Evolutionary conservation across 2,113 vertebrate genomes (phyloP).

Genomic region (Eolophus roseicapilla): DNA sequence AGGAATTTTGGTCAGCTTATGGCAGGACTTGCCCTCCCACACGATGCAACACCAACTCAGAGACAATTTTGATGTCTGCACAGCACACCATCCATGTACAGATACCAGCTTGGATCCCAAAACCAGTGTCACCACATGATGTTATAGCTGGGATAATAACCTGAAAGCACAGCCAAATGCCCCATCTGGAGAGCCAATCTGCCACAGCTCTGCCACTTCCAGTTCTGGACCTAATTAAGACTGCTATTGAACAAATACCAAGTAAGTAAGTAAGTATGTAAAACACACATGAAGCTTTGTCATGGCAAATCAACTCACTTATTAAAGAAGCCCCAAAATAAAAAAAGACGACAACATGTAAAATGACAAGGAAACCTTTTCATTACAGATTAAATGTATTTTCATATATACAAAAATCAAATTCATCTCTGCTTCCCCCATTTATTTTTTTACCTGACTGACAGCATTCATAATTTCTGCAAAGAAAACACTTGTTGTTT

Average conservation of each 20-base stretch:
- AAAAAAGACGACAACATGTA: background rate
- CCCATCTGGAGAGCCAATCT: background rate
- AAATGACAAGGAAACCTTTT: background rate
- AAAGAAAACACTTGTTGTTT: background rate
- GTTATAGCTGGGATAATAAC: background rate
- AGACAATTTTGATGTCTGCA: background rate
- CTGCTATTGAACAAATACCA: background rate
- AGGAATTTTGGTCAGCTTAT: background rate
- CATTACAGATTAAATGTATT: background rate
- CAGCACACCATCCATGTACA: background rate
- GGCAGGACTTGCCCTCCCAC: background rate
- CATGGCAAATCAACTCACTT: background rate
- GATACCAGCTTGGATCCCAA: background rate
- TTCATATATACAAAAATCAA: background rate
- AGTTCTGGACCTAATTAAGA: background rate
- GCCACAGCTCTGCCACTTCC: background rate
- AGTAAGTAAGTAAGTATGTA: background rate
- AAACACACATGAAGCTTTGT: background rate
- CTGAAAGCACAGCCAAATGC: background rate
- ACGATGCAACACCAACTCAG: background rate
- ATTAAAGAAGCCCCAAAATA: background rate
- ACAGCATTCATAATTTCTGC: background rate
- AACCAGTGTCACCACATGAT: background rate
- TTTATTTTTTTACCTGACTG: background rate
- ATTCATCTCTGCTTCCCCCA: background rate